phyloP scores from a whole-genome alignment of 2,888 invertebrate genomes.

The Nudaria mundana region DNA sequence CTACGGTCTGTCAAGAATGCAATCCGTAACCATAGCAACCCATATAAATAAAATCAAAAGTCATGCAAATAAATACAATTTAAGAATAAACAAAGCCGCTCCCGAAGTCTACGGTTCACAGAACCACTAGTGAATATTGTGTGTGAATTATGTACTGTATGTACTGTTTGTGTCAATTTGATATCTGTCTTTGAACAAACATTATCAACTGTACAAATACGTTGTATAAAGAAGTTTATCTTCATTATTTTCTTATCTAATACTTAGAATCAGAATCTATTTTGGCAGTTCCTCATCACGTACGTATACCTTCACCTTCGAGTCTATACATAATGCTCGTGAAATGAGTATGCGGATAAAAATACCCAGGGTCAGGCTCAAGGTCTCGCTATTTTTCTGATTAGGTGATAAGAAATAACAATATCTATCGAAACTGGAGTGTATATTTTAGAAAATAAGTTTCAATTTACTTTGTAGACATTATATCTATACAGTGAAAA shows the following conservation, averaged over 20 bases:
- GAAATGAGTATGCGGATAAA: slow-evolving; percentile 74
- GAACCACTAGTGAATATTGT: too few relatives aligned
- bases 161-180: too few relatives aligned
- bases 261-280: slow-evolving; percentile 35
- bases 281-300: slow-evolving; percentile 54
- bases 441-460: slow-evolving; percentile 40
- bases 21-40: too few relatives aligned
- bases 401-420: slow-evolving; percentile 67
- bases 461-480: slow-evolving; percentile 36
- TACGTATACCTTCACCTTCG: slow-evolving; percentile 32
- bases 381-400: slow-evolving; percentile 75
- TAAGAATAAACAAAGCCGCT: too few relatives aligned
- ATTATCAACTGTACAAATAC: slow-evolving; percentile 16
- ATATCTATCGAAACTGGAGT: slow-evolving; percentile 44
- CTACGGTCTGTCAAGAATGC: too few relatives aligned
- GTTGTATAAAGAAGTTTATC: slow-evolving; percentile 33
- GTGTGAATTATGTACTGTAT: too few relatives aligned
- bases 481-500: slow-evolving; percentile 42
- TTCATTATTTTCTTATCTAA: slow-evolving; percentile 42
- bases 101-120: too few relatives aligned
- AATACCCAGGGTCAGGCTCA: slow-evolving; percentile 79
- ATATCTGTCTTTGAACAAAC: slow-evolving; percentile 21
- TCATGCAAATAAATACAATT: too few relatives aligned
- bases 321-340: slow-evolving; percentile 65
- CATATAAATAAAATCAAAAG: too few relatives aligned